These are phyloP conservation scores for Hypselothyrea guttata DNA, from an alignment of 2,888 invertebrate species.

Conservation along the genomic window DNA sequence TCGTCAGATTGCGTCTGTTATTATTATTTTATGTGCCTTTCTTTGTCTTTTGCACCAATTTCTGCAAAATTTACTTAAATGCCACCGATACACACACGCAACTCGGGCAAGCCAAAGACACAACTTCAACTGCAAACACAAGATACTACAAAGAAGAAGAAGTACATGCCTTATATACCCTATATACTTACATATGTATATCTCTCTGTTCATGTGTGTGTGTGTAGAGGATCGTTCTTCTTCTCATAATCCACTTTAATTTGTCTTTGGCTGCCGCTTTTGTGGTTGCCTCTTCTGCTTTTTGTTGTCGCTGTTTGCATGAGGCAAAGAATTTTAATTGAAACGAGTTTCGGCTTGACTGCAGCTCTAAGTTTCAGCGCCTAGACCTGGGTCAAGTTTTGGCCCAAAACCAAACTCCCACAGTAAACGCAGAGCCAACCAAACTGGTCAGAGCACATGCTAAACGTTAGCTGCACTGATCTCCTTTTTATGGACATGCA, in stretches of 20 bases:
- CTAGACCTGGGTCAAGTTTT: slow-evolving; percentile 67
- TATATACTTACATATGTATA: slow-evolving; percentile 5
- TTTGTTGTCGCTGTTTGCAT: slow-evolving; percentile 46
- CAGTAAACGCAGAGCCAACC: slow-evolving; percentile 17
- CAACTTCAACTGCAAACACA: slow-evolving; percentile 18
- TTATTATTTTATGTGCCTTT: slow-evolving; percentile 76
- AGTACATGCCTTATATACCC: slow-evolving; percentile 20
- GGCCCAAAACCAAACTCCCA: slow-evolving; percentile 30
- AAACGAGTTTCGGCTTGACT: slow-evolving; percentile 67
- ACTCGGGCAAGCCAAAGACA: slow-evolving; percentile 2
- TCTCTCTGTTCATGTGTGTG: slow-evolving; percentile 15
- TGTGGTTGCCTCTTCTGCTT: slow-evolving; percentile 19
- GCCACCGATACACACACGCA: slow-evolving; percentile 54
- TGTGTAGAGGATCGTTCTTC: slow-evolving; percentile 33
- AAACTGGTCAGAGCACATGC: slow-evolving; percentile 40
- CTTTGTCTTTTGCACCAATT: slow-evolving; percentile 77
- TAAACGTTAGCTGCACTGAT: slow-evolving; percentile 2
- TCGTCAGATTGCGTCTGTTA: slow-evolving; percentile 71
- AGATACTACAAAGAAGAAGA: slow-evolving; percentile 15
- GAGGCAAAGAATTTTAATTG: slow-evolving; percentile 75
- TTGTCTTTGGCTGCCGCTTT: slow-evolving; percentile 66
- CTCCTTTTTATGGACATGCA: no score
- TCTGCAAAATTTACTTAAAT: slow-evolving; percentile 76
- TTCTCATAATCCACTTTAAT: slow-evolving; percentile 76
- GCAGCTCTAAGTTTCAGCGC: slow-evolving; percentile 23